Conservation (phyloP, 2,888 invertebrate genomes). For the Phaonia tiefii region DNA sequence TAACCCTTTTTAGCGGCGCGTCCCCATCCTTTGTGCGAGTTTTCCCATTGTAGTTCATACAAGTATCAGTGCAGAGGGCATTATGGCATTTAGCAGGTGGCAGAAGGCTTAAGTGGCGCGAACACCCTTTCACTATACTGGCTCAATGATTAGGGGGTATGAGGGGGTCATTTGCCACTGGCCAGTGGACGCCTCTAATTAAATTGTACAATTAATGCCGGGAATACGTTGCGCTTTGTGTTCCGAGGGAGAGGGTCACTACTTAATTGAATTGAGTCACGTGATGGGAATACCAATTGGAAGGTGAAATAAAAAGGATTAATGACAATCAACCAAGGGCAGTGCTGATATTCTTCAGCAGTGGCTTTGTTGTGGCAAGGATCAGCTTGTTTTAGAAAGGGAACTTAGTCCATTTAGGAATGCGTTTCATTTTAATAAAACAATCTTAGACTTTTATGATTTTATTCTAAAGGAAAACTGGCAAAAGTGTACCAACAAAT, state of each 20-base stretch:
- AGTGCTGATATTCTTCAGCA: constrained; percentile 28
- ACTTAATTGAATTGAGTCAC: constrained; percentile 79
- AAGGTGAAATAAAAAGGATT: constrained; percentile 62
- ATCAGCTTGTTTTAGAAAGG: no score
- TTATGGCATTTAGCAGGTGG: constrained; percentile 66
- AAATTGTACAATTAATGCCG: constrained; percentile 70
- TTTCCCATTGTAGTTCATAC: constrained; percentile 48
- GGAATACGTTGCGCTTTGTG: constrained; percentile 46
- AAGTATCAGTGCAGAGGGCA: constrained; percentile 56
- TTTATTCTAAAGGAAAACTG: no score
- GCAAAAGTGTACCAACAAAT: no score
- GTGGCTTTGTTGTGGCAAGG: no score
- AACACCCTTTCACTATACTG: constrained; percentile 76
- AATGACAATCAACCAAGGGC: constrained; percentile 41
- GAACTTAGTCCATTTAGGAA: no score
- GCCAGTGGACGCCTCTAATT: constrained; percentile 72
- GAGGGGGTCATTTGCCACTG: constrained; percentile 51
- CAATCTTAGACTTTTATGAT: no score
- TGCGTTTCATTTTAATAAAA: no score
- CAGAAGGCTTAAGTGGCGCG: constrained; percentile 77
- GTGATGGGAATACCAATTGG: constrained; percentile 76
- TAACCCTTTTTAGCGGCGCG: constrained; percentile 78
- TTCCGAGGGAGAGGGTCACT: constrained; percentile 71
- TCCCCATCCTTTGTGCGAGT: constrained; percentile 67
- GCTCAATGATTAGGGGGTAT: constrained; percentile 24